Evolutionary conservation across 2,888 invertebrate genomes (phyloP), one percentile per base, ranked within the genome.

Genomic region (Acronicta aceris): DNA sequence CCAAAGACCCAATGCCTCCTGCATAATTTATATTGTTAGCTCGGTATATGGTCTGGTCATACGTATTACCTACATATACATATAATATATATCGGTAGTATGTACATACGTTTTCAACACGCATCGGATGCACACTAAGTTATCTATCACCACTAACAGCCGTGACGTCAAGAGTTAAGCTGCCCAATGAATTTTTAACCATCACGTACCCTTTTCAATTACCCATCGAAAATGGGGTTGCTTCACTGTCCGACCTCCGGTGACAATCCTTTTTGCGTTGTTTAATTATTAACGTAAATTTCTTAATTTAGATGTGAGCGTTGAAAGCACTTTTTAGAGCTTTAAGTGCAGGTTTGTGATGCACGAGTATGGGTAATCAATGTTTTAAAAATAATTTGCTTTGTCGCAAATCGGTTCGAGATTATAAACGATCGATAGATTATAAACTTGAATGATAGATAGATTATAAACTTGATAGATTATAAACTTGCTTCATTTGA

Each of bases 181-280:
- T 82, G 82, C 79, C 87, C 85, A 80, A 84, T 94, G 92, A 94
- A 94, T 94, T 91, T 91, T 94, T 94, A 89, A 94, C 86, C 78
- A 83, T 71, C 75, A 72, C 78, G 82, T 88, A 94, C 94, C 94
- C 94, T 93, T 93, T 93, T 94, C 94, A 94, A 93, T 94, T 94
- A 93, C 86, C 85, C 89, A 90, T 89, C 85, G 90, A 87, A 91
- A 92, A 89, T 89, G 87, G 92, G 91, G 89, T 87, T 89, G 90
- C 86, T 87, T 88, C 83, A 79, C 91, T 92, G 92, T 92, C 93
- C 93, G 88, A 89, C 88, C 87, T 85, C 86, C 83, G 86, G 87
- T 93, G 94, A 94, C 92, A 94, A 92, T 90, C 93, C 94, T 94
- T 94, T 94, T 94, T 93, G 87, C 88, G 89, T 73, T 83, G 81